Base-by-base conservation (phyloP, 2,888 invertebrate species). In the Ferdinandea cuprea region DNA sequence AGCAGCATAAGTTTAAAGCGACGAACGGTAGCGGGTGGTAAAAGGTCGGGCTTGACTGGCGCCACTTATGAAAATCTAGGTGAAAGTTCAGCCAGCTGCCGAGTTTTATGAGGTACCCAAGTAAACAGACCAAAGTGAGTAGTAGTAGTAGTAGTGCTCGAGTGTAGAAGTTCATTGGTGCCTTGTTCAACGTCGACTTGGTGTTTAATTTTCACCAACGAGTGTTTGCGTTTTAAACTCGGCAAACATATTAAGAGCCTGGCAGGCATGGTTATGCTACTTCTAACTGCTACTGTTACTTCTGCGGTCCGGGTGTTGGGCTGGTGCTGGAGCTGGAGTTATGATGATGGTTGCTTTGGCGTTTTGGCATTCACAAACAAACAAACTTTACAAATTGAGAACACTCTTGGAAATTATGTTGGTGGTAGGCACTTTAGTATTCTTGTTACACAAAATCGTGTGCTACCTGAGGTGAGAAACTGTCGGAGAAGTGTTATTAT, bases 11-110 rank as follows among this genome's bases (percentile, higher is more conserved):
- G 30, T 9, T 11, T 2, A 2, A 40, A 11, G 11, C 17, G 25
- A n/a, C 9, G 5, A 37, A 28, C 21, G 56, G 48, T 13, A 32
- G 40, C 11, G 46, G 37, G 28, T 46, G 37, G 21, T 32, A 63
- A 48, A 37, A 46, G 65, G 42, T 66, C 40, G 58, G 50, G 50
- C 19, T 66, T 61, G 61, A 35, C 66, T 78, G 83, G 78, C 78
- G 78, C 83, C 78, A 73, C 83, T 78, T 83, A 83, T 83, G 72
- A 83, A 73, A 78, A 83, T 83, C 78, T 78, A 63, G 83, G 83
- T 83, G 83, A 73, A 83, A 78, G 83, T 83, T 83, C 83, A 78
- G 83, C 42, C 61, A 37, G 66, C 74, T 74, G 61, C 28, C 40
- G 52, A 61, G 50, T 76, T 78, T 76, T 73, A 83, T 68, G 68